These are phyloP conservation scores for Diaphora mendica DNA, from an alignment of 2,888 invertebrate species.

Conservation along the genomic window DNA sequence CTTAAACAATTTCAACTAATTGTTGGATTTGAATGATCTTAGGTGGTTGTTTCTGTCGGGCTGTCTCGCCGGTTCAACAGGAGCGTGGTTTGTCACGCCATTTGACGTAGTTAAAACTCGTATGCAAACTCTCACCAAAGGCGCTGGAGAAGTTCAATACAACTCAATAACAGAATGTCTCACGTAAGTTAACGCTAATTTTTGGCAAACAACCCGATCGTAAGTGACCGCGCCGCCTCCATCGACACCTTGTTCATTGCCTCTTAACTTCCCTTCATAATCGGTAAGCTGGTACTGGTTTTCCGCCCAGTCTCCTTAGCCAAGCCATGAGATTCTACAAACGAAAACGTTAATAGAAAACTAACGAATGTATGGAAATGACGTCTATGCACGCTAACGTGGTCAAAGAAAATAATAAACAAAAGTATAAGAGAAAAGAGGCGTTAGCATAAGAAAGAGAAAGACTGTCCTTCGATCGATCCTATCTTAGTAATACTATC, in stretches of 20 bases:
- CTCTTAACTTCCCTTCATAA: no score
- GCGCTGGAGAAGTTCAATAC: constrained; percentile 94
- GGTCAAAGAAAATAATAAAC: no score
- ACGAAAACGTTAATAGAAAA: no score
- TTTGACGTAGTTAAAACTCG: constrained; percentile 99
- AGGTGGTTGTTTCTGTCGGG: constrained; percentile 98
- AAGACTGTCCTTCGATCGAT: neutral
- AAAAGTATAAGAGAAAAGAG: no score
- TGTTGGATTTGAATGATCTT: constrained; percentile 16
- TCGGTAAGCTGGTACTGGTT: neutral
- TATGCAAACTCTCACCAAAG: constrained; percentile 96
- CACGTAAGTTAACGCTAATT: constrained; percentile 89
- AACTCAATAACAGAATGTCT: constrained; percentile 95
- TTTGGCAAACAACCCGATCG: neutral
- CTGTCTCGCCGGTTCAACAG: constrained; percentile 94
- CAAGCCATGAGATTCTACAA: no score
- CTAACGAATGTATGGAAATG: no score
- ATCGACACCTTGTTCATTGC: neutral
- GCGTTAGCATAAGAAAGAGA: no score
- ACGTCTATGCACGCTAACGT: no score
- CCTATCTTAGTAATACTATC: neutral
- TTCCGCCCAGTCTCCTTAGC: neutral
- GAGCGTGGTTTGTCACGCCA: constrained; percentile 97
- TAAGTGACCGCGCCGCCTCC: neutral
- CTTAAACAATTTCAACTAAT: neutral